phyloP scores from a whole-genome alignment of 1,140 invertebrate species.

The Asbolus verrucosus region DNA sequence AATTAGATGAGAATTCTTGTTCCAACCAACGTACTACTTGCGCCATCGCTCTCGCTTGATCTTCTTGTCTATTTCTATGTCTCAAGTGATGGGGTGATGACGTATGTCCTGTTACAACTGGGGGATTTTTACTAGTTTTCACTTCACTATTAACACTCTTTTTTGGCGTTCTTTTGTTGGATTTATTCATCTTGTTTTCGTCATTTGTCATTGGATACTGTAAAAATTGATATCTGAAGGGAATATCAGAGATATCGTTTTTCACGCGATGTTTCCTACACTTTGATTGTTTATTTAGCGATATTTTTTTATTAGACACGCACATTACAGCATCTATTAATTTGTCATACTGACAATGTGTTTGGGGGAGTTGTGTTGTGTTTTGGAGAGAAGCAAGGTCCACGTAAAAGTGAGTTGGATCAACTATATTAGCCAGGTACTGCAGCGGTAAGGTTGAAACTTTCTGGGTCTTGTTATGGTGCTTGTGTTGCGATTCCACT shows the following conservation, averaged over 20 bases:
- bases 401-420: slow-evolving; percentile 56
- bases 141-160: slow-evolving; percentile 46
- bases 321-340: slow-evolving; percentile 56
- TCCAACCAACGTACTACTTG: slow-evolving; percentile 73
- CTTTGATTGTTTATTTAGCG: slow-evolving; percentile 37
- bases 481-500: slow-evolving; percentile 43
- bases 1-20: slow-evolving; percentile 64
- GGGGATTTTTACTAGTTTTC: slow-evolving; percentile 52
- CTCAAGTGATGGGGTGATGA: slow-evolving; percentile 71
- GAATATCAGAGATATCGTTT: slow-evolving; percentile 63
- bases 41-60: slow-evolving; percentile 79
- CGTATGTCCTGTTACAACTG: slow-evolving; percentile 56
- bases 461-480: slow-evolving; percentile 42
- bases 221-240: slow-evolving; percentile 66
- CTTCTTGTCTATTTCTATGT: slow-evolving; percentile 75
- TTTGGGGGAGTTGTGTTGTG: slow-evolving; percentile 51
- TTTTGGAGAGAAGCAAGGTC: slow-evolving; percentile 54
- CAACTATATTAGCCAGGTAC: slow-evolving; percentile 52
- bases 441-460: slow-evolving; percentile 43
- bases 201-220: slow-evolving; percentile 64
- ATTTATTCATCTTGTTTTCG: slow-evolving; percentile 46
- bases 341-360: slow-evolving; percentile 54
- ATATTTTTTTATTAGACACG: slow-evolving; percentile 52
- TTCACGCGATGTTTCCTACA: slow-evolving; percentile 35
- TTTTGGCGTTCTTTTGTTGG: slow-evolving; percentile 39